Conservation (phyloP, 2,888 invertebrate genomes). For the Asteroscopus sphinx region DNA sequence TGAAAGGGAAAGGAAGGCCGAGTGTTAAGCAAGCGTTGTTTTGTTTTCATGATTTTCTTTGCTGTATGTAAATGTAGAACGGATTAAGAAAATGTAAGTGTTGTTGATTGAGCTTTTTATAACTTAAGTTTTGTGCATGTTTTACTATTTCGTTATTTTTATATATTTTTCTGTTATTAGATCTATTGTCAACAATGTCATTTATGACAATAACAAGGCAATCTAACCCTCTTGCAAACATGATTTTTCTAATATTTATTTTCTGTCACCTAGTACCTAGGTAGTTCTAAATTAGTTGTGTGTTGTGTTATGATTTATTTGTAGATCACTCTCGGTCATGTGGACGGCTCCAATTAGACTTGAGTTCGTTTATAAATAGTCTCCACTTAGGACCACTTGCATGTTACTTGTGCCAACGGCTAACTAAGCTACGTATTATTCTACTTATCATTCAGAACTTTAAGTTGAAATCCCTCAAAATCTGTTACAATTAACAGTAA, state of each 20-base stretch:
- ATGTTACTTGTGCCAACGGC: constrained; percentile 71
- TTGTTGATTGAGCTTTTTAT: constrained; percentile 49
- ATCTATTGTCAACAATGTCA: constrained; percentile 8
- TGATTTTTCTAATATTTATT: background rate
- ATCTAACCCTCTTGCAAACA: constrained; percentile 1
- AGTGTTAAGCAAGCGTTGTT: constrained; percentile 77
- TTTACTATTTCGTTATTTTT: constrained; percentile 18
- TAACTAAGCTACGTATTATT: constrained; percentile 50
- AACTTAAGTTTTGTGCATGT: constrained; percentile 25
- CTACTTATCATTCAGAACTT: constrained; percentile 36
- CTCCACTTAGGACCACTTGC: constrained; percentile 78
- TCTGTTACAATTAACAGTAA: constrained; percentile 15
- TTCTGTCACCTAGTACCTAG: constrained; percentile 17
- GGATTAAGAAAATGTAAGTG: constrained; percentile 82
- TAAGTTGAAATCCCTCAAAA: constrained; percentile 15
- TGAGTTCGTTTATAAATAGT: constrained; percentile 81
- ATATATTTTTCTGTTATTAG: background rate
- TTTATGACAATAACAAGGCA: constrained; percentile 28
- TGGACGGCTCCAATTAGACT: constrained; percentile 80
- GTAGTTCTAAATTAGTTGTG: constrained; percentile 36
- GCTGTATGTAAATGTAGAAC: constrained; percentile 73
- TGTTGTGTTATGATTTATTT: constrained; percentile 73
- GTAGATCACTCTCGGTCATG: constrained; percentile 75
- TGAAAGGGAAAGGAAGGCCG: constrained; percentile 84
- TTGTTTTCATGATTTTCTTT: constrained; percentile 84